Evolutionary conservation across 2,888 invertebrate species (phyloP).

Genomic region (Orchestes rusci): DNA sequence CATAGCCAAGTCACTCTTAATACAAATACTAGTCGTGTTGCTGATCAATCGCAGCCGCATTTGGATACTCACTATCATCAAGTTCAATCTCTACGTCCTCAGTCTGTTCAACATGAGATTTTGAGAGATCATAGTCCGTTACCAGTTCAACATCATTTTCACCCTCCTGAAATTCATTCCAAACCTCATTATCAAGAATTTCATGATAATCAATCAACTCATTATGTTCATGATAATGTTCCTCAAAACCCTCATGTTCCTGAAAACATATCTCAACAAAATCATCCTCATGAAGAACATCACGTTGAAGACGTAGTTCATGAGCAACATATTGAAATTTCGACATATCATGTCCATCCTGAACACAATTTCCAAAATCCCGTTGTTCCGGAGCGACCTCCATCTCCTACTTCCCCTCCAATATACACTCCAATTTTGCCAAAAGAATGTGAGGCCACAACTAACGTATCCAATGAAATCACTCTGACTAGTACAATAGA

Average conservation of each 20-base stretch:
- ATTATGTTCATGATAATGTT: conserved; percentile 1
- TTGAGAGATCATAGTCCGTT: conserved; percentile 19
- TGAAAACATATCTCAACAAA: no score
- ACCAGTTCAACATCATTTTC: conserved; percentile 4
- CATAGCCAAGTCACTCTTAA: conserved; percentile 36
- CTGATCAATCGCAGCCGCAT: conserved; percentile 29
- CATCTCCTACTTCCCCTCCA: conserved; percentile 7
- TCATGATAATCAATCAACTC: conserved; percentile 1
- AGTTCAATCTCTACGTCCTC: no score
- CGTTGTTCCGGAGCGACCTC: no score
- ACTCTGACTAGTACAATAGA: conserved; percentile 34
- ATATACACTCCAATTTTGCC: conserved; percentile 30
- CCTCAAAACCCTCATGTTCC: conserved; percentile 2
- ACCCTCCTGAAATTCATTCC: conserved; percentile 1
- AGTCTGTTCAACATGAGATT: conserved; percentile 9
- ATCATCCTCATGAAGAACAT: no score
- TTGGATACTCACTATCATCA: no score
- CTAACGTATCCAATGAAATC: conserved; percentile 36
- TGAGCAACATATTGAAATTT: no score
- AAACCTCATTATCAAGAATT: conserved; percentile 8
- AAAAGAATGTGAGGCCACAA: conserved; percentile 36
- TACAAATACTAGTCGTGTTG: conserved; percentile 36
- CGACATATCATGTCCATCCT: no score
- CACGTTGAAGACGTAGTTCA: no score
- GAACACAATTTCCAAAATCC: conserved; percentile 3